A percentile compares a stretch with the other conserved stretches of the same genome.
Conservation (phyloP, 1,140 invertebrate genomes). For the Nephila pilipes region DNA sequence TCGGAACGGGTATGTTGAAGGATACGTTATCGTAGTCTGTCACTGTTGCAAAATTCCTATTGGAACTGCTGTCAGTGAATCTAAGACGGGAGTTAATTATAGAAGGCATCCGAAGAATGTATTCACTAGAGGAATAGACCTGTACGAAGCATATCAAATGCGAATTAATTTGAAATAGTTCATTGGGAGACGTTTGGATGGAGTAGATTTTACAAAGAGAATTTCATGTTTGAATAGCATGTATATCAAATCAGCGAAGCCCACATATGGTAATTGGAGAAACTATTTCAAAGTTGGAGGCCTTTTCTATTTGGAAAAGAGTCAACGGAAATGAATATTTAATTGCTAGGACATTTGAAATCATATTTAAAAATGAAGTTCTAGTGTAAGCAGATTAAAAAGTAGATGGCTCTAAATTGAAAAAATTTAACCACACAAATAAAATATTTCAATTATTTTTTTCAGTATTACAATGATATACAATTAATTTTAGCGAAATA, state of each 20-base stretch:
- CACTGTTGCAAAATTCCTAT: background rate
- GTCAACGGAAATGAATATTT: too few species aligned
- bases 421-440: too few species aligned
- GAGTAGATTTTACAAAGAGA: background rate
- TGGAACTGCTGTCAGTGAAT: constrained; percentile 1
- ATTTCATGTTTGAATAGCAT: background rate
- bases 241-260: background rate
- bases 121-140: background rate
- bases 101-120: background rate
- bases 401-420: too few species aligned
- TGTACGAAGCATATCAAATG: background rate
- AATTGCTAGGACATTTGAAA: too few species aligned
- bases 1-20: background rate
- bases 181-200: background rate
- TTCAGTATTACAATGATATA: too few species aligned
- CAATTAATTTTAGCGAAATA: too few species aligned
- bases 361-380: background rate
- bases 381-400: background rate
- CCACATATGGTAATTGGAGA: background rate
- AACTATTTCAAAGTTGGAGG: background rate
- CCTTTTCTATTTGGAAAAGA: background rate
- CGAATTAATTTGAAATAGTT: constrained; percentile 18
- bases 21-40: background rate
- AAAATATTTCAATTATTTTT: too few species aligned
- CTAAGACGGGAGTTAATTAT: constrained; percentile 15